phyloP scores from a whole-genome alignment of 2,888 invertebrate genomes.

The Ophioninae sp. region DNA sequence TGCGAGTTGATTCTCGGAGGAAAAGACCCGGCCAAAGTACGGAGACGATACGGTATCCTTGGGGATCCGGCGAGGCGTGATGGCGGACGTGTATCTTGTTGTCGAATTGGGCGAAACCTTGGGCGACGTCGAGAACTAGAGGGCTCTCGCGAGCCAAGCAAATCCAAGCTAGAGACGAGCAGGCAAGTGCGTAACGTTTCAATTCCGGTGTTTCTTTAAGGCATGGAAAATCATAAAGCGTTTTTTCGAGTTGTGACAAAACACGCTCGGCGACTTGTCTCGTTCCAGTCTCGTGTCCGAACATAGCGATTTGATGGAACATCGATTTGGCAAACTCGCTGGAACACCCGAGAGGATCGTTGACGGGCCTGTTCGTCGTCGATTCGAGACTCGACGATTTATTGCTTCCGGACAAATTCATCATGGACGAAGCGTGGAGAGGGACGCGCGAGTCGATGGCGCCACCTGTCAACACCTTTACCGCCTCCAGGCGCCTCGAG shows the following conservation, averaged over 20 bases:
- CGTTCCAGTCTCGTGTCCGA: slow-evolving; percentile 73
- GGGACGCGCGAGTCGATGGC: slow-evolving; percentile 34
- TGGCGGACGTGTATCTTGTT: slow-evolving; percentile 84
- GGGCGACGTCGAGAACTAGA: slow-evolving; percentile 75
- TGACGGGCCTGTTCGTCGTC: slow-evolving; percentile 25
- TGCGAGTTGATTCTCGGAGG: slow-evolving; percentile 80
- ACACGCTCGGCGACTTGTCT: slow-evolving; percentile 76
- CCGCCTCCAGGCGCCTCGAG: slow-evolving; percentile 73
- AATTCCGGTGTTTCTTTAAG: slow-evolving; percentile 90
- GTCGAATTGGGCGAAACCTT: slow-evolving; percentile 77
- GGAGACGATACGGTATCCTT: slow-evolving; percentile 82
- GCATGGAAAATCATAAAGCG: slow-evolving; percentile 96
- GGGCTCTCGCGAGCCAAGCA: slow-evolving; percentile 74
- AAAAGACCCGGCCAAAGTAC: slow-evolving; percentile 86
- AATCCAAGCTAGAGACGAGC: slow-evolving; percentile 94
- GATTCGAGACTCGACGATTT: slow-evolving; percentile 11
- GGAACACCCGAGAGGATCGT: slow-evolving; percentile 12
- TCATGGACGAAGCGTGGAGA: slow-evolving; percentile 49
- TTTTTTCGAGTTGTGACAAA: slow-evolving; percentile 88
- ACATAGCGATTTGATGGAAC: slow-evolving; percentile 74
- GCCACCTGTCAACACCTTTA: slow-evolving; percentile 73
- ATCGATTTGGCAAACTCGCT: slow-evolving; percentile 74
- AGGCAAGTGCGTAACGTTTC: slow-evolving; percentile 90
- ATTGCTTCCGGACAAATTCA: slow-evolving; percentile 37
- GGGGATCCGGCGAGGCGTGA: slow-evolving; percentile 82